Conservation (phyloP, 2,113 vertebrate genomes). For the Blennius ocellaris region DNA sequence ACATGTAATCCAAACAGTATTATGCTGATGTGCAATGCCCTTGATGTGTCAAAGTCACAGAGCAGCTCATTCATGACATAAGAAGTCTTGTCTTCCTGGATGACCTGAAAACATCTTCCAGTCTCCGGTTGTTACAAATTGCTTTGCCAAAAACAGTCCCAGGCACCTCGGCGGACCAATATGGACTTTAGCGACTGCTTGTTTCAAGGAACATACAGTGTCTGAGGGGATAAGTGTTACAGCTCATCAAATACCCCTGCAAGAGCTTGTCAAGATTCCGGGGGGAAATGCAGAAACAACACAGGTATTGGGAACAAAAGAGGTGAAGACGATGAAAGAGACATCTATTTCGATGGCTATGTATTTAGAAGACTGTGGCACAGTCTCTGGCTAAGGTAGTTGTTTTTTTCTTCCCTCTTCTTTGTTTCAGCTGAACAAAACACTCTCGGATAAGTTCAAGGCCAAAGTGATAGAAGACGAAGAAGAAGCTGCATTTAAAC, state of each 20-base stretch:
- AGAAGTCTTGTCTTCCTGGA: conserved; percentile 11
- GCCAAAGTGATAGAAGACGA: conserved; percentile 30
- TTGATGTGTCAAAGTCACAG: conserved; percentile 25
- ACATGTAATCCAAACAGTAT: not conserved
- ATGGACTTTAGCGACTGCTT: conserved; percentile 38
- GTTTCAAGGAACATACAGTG: conserved; percentile 52
- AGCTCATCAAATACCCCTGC: conserved; percentile 44
- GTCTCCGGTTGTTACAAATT: conserved; percentile 35
- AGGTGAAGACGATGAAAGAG: conserved; percentile 52
- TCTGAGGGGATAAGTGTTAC: conserved; percentile 47
- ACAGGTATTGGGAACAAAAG: conserved; percentile 21
- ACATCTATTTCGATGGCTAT: no score
- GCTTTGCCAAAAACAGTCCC: conserved; percentile 17
- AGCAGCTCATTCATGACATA: conserved; percentile 14
- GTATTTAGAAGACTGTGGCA: conserved; percentile 16
- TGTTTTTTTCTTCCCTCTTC: not conserved
- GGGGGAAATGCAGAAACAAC: conserved; percentile 34
- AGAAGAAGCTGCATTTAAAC: conserved; percentile 44
- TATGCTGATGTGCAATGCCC: not conserved
- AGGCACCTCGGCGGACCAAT: conserved; percentile 40
- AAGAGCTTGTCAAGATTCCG: conserved; percentile 34
- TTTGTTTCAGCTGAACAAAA: conserved; percentile 31
- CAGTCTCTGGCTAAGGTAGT: not conserved
- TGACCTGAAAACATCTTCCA: conserved; percentile 56
- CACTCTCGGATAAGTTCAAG: conserved; percentile 56